Conservation (phyloP, 2,888 invertebrate genomes). For the Emmelina monodactyla region DNA sequence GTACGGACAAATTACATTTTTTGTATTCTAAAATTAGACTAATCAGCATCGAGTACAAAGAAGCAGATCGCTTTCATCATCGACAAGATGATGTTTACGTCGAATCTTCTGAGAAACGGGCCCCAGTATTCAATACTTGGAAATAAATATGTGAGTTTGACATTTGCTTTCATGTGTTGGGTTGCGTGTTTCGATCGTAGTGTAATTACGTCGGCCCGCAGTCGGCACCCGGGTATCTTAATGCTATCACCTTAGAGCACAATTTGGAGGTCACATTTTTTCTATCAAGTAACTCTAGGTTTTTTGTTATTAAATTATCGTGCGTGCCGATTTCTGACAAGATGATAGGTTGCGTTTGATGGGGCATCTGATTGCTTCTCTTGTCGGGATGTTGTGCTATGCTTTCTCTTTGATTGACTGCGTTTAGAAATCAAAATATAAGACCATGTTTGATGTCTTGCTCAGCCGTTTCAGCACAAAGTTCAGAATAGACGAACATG, state of each 20-base stretch:
- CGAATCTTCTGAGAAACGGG: slow-evolving; percentile 55
- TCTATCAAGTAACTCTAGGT: slow-evolving; percentile 38
- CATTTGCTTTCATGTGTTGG: slow-evolving; percentile 63
- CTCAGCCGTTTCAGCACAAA: too few relatives aligned
- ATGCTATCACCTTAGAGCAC: slow-evolving; percentile 33
- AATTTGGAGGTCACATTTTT: slow-evolving; percentile 25
- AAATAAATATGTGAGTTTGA: slow-evolving; percentile 67
- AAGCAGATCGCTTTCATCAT: slow-evolving; percentile 65
- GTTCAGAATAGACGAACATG: too few relatives aligned
- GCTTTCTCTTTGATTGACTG: slow-evolving; percentile 64
- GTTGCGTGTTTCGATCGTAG: slow-evolving; percentile 57
- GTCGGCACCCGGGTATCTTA: slow-evolving; percentile 27
- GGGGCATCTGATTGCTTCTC: slow-evolving; percentile 62
- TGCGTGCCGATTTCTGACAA: slow-evolving; percentile 64
- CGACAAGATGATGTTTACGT: slow-evolving; percentile 63
- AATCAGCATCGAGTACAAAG: slow-evolving; percentile 63
- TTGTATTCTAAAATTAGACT: slow-evolving; percentile 56
- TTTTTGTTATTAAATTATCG: slow-evolving; percentile 65
- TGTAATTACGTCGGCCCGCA: slow-evolving; percentile 50
- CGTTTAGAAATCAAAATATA: slow-evolving; percentile 35
- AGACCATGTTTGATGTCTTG: slow-evolving; percentile 24
- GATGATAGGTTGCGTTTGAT: slow-evolving; percentile 63
- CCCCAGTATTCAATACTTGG: slow-evolving; percentile 63
- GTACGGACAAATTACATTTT: slow-evolving; percentile 44
- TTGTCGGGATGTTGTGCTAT: slow-evolving; percentile 55